Percentiles rank a stretch among this genome's conserved stretches.
Conservation (phyloP, 2,113 vertebrate species). For the Candoia aspera region DNA sequence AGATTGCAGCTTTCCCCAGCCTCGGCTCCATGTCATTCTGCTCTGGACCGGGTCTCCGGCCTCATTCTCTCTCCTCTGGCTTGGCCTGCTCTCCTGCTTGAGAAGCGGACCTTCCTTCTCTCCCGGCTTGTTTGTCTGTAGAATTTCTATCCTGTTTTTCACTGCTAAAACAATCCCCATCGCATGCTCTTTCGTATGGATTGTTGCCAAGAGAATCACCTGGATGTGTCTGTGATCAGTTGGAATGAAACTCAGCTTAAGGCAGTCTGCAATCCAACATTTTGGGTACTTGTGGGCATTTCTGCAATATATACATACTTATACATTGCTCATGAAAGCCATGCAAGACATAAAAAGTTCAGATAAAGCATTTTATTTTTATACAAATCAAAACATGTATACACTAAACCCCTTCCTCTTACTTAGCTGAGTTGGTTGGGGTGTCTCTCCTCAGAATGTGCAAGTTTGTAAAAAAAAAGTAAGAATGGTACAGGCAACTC, state of each 20-base stretch:
- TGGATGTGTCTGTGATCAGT: not conserved
- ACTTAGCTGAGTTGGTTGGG: not conserved
- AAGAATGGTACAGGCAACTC: not conserved
- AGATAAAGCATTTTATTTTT: not conserved
- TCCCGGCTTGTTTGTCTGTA: not conserved
- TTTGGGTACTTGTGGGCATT: not conserved
- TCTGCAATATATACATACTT: not conserved
- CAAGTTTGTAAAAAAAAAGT: not conserved
- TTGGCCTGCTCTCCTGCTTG: not conserved
- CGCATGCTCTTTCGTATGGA: not conserved
- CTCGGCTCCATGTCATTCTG: not conserved
- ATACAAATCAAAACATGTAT: not conserved
- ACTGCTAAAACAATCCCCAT: not conserved
- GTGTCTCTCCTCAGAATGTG: no score
- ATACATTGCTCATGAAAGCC: not conserved
- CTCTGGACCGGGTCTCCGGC: not conserved
- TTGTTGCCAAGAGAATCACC: not conserved
- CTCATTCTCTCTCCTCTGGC: not conserved
- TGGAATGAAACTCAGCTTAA: not conserved
- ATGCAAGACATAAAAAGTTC: not conserved
- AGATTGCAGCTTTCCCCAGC: not conserved
- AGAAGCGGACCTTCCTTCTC: no score
- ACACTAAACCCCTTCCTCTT: not conserved
- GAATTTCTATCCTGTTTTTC: not conserved
- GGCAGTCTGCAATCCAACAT: not conserved